Evolutionary conservation across 2,113 vertebrate species (phyloP), one percentile per base, ranked within the genome.

Genomic region (Dipodomys spectabilis): DNA sequence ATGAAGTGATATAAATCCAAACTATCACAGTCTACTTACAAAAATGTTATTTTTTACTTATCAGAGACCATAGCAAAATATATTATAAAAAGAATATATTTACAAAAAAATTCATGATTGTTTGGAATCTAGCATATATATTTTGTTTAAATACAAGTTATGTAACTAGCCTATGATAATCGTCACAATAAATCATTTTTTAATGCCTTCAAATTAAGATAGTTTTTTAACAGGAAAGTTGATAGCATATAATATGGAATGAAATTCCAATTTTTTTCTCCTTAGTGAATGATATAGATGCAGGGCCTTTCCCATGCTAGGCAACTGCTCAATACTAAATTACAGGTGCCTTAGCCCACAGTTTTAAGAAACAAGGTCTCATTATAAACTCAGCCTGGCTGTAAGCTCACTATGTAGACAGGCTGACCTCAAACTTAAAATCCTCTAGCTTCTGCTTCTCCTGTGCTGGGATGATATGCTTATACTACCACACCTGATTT

Each of bases 211-310:
- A 89, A 75, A 90, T 57, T 82, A 93, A 60, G 25, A 64, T 68
- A 77, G 88, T 60, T 96, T 95, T 86, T 64, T 72, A 86, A 82
- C 27, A 94, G 32, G 16, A 92, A 94, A 91, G 8, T 2, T 90
- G 60, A 49, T 11, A 86, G n/a, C 8, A 86, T 49, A 90, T 25
- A n/a, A 91, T 5, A 57, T 71, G 79, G 25, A 49, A 73, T 49
- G 45, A 13, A 49, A 93, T 28, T 92, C 28, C 13, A 68, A 69
- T 44, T 92, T 81, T 88, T 35, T 86, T 32, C 12, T 71, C 16
- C 20, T 39, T 64, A 57, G 15, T 57, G 53, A 4, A 57, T 57
- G 28, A 28, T 16, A 45, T n/a, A 16, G 28, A 53, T 20, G 2
- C 3, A 53, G 30, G 65, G 44, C 7, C 7, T 25, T 71, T 20